Conservation (phyloP, 2,113 vertebrate genomes). For the Lasiurus borealis region DNA sequence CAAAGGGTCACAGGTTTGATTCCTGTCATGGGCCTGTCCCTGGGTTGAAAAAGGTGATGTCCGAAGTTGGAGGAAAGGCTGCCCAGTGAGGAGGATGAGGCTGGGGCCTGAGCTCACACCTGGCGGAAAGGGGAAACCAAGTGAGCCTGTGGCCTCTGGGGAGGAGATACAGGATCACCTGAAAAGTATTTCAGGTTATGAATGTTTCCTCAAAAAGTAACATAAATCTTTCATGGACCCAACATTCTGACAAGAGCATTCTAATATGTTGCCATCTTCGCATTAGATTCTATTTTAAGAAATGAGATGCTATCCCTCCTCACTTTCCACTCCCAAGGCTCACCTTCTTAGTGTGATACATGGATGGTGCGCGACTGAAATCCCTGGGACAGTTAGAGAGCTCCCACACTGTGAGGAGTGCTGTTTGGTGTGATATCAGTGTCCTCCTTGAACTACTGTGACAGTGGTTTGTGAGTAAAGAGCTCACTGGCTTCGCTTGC, state of each 20-base stretch:
- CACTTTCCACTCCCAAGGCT: not conserved
- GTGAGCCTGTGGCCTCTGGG: not conserved
- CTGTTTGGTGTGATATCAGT: not conserved
- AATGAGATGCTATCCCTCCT: not conserved
- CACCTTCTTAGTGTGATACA: not conserved
- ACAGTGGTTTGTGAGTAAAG: not conserved
- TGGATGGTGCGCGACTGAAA: not conserved
- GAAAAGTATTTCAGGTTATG: not conserved
- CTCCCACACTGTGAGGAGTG: rapidly evolving
- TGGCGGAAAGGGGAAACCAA: not conserved
- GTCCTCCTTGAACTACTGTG: not conserved
- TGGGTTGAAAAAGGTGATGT: not conserved
- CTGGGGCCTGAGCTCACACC: too few species aligned
- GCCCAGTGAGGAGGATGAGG: rapidly evolving
- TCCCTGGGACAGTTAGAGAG: not conserved
- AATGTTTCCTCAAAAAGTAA: not conserved
- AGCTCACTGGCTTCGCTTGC: rapidly evolving
- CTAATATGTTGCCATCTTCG: not conserved
- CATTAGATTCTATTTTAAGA: not conserved
- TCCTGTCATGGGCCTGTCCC: too few species aligned
- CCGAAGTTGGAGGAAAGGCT: rapidly evolving
- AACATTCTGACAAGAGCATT: not conserved
- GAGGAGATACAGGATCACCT: not conserved
- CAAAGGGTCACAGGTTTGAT: too few species aligned
- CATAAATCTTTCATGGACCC: rapidly evolving